A percentile compares a stretch with the other conserved stretches of the same genome.
These are phyloP conservation scores for Chlorodrepanis virens DNA, from an alignment of 2,113 vertebrate species.

Conservation along the genomic window DNA sequence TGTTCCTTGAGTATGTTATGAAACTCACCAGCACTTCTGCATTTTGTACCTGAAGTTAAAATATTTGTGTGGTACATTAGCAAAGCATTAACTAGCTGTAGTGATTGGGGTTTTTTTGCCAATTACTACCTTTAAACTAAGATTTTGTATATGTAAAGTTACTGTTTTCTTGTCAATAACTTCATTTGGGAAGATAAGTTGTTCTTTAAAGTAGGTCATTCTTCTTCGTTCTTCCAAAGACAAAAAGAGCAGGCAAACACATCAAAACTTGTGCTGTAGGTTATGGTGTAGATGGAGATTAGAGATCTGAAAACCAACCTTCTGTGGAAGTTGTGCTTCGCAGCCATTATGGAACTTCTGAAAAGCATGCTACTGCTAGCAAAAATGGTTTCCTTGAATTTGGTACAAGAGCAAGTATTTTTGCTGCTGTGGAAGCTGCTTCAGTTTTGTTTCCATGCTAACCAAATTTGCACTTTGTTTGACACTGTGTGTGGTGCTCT, in stretches of 20 bases:
- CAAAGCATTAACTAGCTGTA: background rate
- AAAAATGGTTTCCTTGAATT: background rate
- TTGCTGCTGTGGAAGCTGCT: background rate
- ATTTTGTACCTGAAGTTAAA: background rate
- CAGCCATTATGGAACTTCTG: background rate
- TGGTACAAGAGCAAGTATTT: background rate
- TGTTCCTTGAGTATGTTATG: background rate
- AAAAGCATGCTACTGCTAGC: background rate
- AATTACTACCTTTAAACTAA: background rate
- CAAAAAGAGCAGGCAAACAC: background rate
- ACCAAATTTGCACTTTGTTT: background rate
- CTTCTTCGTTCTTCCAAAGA: background rate
- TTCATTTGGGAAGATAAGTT: background rate
- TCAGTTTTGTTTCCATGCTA: background rate
- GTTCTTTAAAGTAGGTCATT: background rate
- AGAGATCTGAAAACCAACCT: background rate
- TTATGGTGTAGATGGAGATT: background rate
- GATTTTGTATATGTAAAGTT: rapidly evolving
- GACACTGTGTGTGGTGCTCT: background rate
- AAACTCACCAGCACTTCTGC: background rate
- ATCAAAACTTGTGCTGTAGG: background rate
- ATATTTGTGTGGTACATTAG: background rate
- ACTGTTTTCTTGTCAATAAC: background rate
- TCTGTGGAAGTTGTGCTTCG: background rate
- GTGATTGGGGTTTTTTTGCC: background rate